Evolutionary conservation across 2,797 vertebrate genomes (phyloP).

Genomic region (Selene dorsalis): DNA sequence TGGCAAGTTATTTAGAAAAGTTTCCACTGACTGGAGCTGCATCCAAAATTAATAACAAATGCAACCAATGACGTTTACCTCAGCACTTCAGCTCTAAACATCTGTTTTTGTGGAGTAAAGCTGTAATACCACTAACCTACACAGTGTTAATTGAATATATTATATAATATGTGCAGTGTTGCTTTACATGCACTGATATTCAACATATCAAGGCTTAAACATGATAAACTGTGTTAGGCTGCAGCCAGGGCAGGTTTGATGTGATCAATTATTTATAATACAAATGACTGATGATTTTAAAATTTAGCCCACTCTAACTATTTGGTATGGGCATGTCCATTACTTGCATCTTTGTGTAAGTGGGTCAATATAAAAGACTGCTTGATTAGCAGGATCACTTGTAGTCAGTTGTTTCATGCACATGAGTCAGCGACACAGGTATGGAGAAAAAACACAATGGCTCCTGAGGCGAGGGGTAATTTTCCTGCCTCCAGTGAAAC

Average conservation of each 20-base stretch:
- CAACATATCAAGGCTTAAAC: background rate
- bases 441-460: background rate
- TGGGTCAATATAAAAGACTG: background rate
- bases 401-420: background rate
- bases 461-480: background rate
- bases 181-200: background rate
- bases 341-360: background rate
- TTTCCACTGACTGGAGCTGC: background rate
- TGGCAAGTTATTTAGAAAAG: background rate
- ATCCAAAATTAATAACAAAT: background rate
- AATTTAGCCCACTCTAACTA: too few relatives aligned
- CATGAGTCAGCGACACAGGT: background rate
- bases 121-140: background rate
- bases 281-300: too few relatives aligned
- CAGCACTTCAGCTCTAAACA: background rate
- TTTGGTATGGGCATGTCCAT: too few relatives aligned
- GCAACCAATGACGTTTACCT: background rate
- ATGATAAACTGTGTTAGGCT: too few relatives aligned
- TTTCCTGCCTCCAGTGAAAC: slow-evolving; percentile 10
- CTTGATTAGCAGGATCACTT: background rate
- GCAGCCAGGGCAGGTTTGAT: too few relatives aligned
- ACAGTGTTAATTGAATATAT: background rate
- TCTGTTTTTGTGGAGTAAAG: background rate
- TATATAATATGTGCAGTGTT: background rate
- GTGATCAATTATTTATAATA: too few relatives aligned